Evolutionary conservation across 2,113 vertebrate genomes (phyloP).

Genomic region (Hippoglossus stenolepis): DNA sequence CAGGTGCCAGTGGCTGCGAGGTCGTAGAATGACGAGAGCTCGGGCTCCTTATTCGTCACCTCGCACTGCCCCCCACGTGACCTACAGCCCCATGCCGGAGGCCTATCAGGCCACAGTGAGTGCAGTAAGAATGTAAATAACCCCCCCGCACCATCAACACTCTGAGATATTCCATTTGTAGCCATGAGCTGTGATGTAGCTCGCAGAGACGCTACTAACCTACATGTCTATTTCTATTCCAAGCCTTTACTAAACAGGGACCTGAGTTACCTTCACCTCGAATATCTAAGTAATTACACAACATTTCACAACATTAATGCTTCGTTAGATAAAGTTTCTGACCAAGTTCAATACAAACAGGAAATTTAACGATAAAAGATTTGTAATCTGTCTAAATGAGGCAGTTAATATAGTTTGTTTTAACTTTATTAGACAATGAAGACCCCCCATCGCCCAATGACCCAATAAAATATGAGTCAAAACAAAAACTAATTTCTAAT

Average conservation of each 20-base stretch:
- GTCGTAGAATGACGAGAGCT: slow-evolving; percentile 21
- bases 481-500: too few species aligned
- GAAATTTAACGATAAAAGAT: neutral
- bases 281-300: too few species aligned
- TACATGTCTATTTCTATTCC: slow-evolving; percentile 44
- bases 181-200: slow-evolving; percentile 40
- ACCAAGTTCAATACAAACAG: neutral
- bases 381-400: too few species aligned
- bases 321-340: neutral
- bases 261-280: neutral
- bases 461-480: too few species aligned
- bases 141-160: slow-evolving; percentile 31
- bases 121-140: slow-evolving; percentile 64
- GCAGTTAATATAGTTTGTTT: too few species aligned
- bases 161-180: slow-evolving; percentile 62
- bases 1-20: slow-evolving; percentile 68
- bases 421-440: too few species aligned
- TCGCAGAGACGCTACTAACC: slow-evolving; percentile 33
- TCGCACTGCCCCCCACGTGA: slow-evolving; percentile 7
- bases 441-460: too few species aligned
- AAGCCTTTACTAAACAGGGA: neutral
- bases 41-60: slow-evolving; percentile 79
- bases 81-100: slow-evolving; percentile 38
- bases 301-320: neutral
- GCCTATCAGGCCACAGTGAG: slow-evolving; percentile 56